A percentile compares a stretch with the other conserved stretches of the same genome.
phyloP scores from a whole-genome alignment of 2,888 invertebrate genomes.

The Lithophane leautieri region DNA sequence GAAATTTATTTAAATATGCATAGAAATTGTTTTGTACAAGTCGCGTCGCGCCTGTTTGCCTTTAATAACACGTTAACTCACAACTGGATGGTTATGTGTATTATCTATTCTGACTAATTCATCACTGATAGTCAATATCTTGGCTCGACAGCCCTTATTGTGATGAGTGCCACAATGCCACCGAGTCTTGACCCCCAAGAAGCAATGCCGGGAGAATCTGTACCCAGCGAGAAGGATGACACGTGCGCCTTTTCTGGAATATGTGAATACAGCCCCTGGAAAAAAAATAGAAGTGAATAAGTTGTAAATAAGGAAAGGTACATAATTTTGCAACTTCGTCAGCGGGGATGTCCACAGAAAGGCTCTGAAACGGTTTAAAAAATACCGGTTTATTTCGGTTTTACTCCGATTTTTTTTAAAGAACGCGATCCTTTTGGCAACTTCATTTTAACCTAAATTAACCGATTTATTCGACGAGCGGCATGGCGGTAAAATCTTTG shows the following conservation, averaged over 20 bases:
- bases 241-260: not conserved
- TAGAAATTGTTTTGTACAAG: too few species aligned
- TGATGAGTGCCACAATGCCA: constrained; percentile 29
- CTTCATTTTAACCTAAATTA: too few species aligned
- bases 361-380: too few species aligned
- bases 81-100: constrained; percentile 25
- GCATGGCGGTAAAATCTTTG: too few species aligned
- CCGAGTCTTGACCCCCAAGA: constrained; percentile 2
- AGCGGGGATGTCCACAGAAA: not conserved
- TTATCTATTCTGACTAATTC: constrained; percentile 3
- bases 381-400: too few species aligned
- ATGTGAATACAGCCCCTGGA: constrained; percentile 20
- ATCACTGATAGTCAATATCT: constrained; percentile 2
- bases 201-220: constrained; percentile 24
- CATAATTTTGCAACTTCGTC: too few species aligned
- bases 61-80: not conserved
- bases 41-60: too few species aligned
- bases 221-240: constrained; percentile 20
- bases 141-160: constrained; percentile 25
- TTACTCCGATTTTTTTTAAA: too few species aligned
- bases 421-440: too few species aligned
- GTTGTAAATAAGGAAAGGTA: not conserved
- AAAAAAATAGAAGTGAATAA: not conserved
- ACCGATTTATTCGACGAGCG: too few species aligned
- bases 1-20: too few species aligned